A percentile compares a stretch with the other conserved stretches of the same genome.
Conservation (phyloP, 2,797 vertebrate species). For the Sciaenops ocellatus region DNA sequence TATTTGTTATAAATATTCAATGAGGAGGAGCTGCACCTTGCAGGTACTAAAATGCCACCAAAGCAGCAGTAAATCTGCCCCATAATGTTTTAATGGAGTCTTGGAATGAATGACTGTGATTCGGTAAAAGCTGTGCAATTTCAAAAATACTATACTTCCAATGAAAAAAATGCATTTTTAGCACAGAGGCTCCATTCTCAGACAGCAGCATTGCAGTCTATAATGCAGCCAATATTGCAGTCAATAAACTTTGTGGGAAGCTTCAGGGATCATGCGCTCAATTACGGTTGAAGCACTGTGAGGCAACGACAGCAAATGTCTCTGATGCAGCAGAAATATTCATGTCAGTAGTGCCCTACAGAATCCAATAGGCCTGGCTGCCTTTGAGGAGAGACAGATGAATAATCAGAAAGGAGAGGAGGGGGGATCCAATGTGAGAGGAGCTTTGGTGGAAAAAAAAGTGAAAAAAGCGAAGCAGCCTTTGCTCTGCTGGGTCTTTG, state of each 20-base stretch:
- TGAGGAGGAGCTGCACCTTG: not conserved
- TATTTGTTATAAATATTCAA: not conserved
- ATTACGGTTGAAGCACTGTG: slow-evolving; percentile 67
- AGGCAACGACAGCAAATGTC: slow-evolving; percentile 66
- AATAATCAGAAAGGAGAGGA: slow-evolving; percentile 71
- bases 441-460: slow-evolving; percentile 66
- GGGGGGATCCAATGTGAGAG: slow-evolving; percentile 54
- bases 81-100: not conserved
- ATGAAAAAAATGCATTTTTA: slow-evolving; percentile 3
- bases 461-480: slow-evolving; percentile 74
- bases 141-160: slow-evolving; percentile 5
- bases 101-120: not conserved
- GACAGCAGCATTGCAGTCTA: slow-evolving; percentile 52
- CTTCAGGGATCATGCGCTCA: slow-evolving; percentile 71
- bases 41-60: not conserved
- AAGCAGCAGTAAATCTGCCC: not conserved
- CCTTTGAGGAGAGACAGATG: slow-evolving; percentile 79
- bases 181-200: slow-evolving; percentile 8
- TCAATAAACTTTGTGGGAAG: slow-evolving; percentile 63
- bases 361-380: slow-evolving; percentile 71
- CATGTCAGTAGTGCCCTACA: slow-evolving; percentile 78
- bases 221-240: slow-evolving; percentile 65
- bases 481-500: slow-evolving; percentile 79
- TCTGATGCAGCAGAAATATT: slow-evolving; percentile 86
- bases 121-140: not conserved